Base-by-base conservation (phyloP, 2,888 invertebrate species). In the Hydraecia micacea region DNA sequence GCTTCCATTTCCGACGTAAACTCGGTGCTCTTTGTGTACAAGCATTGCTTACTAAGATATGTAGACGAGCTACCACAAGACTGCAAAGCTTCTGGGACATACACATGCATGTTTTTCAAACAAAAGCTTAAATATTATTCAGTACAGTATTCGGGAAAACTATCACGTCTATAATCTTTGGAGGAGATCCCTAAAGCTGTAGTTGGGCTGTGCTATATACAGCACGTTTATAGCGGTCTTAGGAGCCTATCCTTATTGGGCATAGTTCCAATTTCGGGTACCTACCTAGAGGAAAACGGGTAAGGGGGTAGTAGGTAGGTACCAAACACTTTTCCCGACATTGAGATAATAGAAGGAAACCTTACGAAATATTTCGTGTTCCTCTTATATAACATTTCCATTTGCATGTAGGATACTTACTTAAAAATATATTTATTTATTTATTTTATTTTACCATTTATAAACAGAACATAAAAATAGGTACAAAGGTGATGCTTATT, bases 151-250 rank as follows among this genome's bases (percentile, higher is more conserved):
- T 63, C 42, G 52, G 21, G 52, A 58, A 82, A 71, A 67, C 83
- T 65, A 63, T 71, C 70, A 74, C 68, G 65, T 66, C 58, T 83
- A 49, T 83, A 72, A 79, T 83, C 63, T 72, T 79, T 69, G 68
- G 18, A 73, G 32, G 32, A 62, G 63, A 73, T 73, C 73, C 69
- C 55, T 80, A 55, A 83, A 84, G 73, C 84, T 83, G 66, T 75
- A 75, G 80, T 63, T 70, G 63, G 71, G 60, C 28, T 46, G 60
- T 77, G 65, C 71, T 83, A 66, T 69, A 84, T 66, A 72, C 69
- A 66, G 67, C 75, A 80, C 84, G 69, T 84, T 84, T 83, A 84
- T 80, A 49, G 69, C 65, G 68, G 80, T 80, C 80, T 84, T 80
- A 79, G 80, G 73, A 75, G 70, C 73, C 69, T 66, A 84, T 73